Percentiles rank a stretch among this genome's conserved stretches.
These are phyloP conservation scores for Stomatorhinus ivindoensis DNA, from an alignment of 2,113 vertebrate genomes.

Conservation along the genomic window DNA sequence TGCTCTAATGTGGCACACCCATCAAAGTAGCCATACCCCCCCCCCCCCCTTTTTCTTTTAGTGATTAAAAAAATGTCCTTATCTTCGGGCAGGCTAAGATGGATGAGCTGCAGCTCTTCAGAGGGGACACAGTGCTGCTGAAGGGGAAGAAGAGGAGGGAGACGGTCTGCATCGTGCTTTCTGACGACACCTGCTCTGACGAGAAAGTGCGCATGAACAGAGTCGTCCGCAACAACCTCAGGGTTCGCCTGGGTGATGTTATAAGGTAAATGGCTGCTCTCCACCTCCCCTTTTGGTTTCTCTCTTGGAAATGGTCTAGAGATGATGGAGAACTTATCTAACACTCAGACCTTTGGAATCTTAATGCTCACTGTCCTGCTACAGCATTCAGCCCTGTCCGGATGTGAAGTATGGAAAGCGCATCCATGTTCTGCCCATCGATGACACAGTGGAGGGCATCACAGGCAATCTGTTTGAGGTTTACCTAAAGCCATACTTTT, in stretches of 20 bases:
- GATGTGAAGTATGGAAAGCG: conserved; percentile 98
- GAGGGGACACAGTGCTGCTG: conserved; percentile 92
- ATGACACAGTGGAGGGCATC: conserved; percentile 97
- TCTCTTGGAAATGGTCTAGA: neutral
- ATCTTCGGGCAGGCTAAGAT: conserved; percentile 77
- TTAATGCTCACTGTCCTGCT: neutral
- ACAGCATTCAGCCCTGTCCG: conserved; percentile 96
- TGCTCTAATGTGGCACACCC: neutral
- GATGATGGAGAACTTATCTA: neutral
- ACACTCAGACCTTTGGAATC: neutral
- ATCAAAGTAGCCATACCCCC: neutral
- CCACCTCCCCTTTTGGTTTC: neutral
- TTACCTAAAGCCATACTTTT: conserved; percentile 95
- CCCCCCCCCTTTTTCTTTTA: neutral
- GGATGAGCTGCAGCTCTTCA: conserved; percentile 96
- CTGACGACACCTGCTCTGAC: conserved; percentile 94
- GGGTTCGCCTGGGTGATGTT: conserved; percentile 90
- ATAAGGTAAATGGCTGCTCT: conserved; percentile 70
- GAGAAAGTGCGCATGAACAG: conserved; percentile 99
- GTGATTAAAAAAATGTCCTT: neutral
- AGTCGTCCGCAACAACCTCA: conserved; percentile 94
- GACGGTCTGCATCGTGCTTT: conserved; percentile 94
- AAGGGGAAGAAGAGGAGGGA: conserved; percentile 97
- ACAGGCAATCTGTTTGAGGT: conserved; percentile 98
- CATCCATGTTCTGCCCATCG: conserved; percentile 93